Conservation (phyloP, 1,140 invertebrate genomes). For the Pentalonia nigronervosa region DNA sequence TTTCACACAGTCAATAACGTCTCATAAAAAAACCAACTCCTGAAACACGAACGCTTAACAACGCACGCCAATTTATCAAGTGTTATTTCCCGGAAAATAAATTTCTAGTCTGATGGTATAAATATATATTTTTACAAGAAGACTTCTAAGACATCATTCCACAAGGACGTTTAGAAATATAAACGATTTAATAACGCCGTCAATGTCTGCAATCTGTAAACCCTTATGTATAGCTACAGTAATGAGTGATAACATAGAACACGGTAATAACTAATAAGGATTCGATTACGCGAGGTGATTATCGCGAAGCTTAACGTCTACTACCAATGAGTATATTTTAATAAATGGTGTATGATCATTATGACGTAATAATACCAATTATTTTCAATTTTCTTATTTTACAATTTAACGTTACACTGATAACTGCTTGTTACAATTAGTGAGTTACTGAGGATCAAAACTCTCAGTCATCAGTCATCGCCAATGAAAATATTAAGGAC, state of each 20-base stretch:
- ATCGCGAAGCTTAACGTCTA: neutral
- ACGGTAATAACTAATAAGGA: neutral
- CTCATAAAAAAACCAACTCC: neutral
- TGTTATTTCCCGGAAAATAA: neutral
- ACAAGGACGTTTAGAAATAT: neutral
- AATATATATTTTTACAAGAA: neutral
- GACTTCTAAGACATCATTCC: neutral
- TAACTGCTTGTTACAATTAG: neutral
- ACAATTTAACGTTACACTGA: neutral
- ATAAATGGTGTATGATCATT: neutral
- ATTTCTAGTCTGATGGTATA: neutral
- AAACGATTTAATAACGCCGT: neutral
- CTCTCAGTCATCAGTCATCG: neutral
- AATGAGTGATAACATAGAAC: no score
- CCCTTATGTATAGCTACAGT: neutral
- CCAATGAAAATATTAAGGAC: neutral
- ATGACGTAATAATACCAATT: neutral
- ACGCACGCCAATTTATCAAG: neutral
- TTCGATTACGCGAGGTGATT: neutral
- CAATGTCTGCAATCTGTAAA: neutral
- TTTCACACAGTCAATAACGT: neutral
- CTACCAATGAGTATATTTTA: neutral
- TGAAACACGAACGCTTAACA: neutral
- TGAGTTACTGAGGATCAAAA: neutral
- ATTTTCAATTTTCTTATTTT: neutral